A percentile compares a stretch with the other conserved stretches of the same genome.
Evolutionary conservation across 2,797 vertebrate species (phyloP).

Genomic region (Furcifer pardalis): DNA sequence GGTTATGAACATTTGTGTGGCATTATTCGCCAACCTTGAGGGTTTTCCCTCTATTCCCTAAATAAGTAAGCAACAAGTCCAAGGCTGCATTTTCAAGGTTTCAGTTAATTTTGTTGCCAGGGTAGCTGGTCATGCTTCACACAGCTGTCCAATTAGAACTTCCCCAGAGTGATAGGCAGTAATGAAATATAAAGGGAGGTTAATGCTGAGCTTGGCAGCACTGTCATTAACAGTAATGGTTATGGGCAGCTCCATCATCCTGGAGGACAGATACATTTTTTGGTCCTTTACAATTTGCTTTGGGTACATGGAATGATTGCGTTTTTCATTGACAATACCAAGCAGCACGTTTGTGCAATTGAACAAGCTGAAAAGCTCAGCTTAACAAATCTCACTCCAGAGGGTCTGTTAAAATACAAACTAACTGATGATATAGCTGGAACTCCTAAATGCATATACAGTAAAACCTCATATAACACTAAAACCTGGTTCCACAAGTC

Average conservation of each 20-base stretch:
- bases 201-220: slow-evolving; percentile 47
- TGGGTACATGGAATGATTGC: not conserved
- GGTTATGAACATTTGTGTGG: not conserved
- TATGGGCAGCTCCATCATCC: slow-evolving; percentile 22
- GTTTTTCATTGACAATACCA: slow-evolving; percentile 25
- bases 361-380: slow-evolving; percentile 25
- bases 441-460: not conserved
- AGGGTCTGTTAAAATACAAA: not conserved
- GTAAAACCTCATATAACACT: too few relatives aligned
- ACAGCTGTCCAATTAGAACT: slow-evolving; percentile 41
- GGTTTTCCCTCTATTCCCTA: too few relatives aligned
- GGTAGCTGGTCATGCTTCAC: slow-evolving; percentile 19
- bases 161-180: slow-evolving; percentile 33
- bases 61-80: slow-evolving; percentile 4
- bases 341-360: not conserved
- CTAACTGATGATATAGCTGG: not conserved
- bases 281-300: slow-evolving; percentile 35
- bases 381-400: slow-evolving; percentile 10
- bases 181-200: slow-evolving; percentile 50
- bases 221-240: slow-evolving; percentile 27
- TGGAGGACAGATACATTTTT: slow-evolving; percentile 38
- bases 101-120: slow-evolving; percentile 17
- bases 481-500: too few relatives aligned
- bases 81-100: slow-evolving; percentile 22
- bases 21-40: not conserved